Evolutionary conservation across 2,113 vertebrate genomes (phyloP).

Genomic region (Notarius lentiginosus): DNA sequence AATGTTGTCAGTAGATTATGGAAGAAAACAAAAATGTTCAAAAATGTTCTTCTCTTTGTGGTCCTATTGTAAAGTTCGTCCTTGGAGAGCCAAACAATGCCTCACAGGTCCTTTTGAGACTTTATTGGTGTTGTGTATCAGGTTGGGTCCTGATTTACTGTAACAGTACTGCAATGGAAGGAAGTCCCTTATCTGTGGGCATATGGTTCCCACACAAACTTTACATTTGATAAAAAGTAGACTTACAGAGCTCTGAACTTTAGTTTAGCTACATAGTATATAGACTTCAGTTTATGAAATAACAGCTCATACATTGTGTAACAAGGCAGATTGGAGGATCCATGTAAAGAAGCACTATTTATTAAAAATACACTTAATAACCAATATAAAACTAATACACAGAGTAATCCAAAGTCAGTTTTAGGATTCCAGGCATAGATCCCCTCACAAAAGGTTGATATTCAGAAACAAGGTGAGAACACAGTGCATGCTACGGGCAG

Average conservation of each 20-base stretch:
- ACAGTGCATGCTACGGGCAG: neutral
- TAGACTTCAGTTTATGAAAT: neutral
- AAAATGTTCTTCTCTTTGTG: neutral
- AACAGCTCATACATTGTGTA: neutral
- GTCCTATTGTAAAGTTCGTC: neutral
- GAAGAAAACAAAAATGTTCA: no score
- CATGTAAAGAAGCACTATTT: neutral
- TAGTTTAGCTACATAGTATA: no score
- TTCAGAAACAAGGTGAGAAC: neutral
- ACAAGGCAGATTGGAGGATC: neutral
- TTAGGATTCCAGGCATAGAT: neutral
- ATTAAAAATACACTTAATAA: neutral
- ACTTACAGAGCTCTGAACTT: no score
- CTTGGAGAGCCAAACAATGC: neutral
- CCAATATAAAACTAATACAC: neutral
- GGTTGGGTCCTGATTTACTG: neutral
- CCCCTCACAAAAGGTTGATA: neutral
- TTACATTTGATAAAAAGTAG: neutral
- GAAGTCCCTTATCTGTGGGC: neutral
- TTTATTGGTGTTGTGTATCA: neutral
- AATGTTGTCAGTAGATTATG: no score
- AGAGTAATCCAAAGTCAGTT: neutral
- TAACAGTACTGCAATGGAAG: neutral
- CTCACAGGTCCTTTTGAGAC: neutral
- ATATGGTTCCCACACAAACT: neutral